Conservation (phyloP, 2,113 vertebrate species). For the Callaeas wilsoni region DNA sequence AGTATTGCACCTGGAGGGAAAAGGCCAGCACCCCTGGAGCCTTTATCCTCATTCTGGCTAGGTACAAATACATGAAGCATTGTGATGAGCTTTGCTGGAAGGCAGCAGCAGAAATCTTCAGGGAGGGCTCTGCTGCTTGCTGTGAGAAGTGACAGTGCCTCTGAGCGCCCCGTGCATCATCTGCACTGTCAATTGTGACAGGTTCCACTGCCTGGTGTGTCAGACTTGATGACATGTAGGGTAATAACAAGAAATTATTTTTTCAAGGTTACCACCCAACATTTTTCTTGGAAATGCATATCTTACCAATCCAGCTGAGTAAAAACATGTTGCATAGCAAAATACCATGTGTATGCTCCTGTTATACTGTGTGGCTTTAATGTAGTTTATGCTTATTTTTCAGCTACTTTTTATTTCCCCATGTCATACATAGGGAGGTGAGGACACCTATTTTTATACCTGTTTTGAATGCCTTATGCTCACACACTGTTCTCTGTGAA, state of each 20-base stretch:
- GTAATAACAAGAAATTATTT: background rate
- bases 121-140: background rate
- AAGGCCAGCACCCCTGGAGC: background rate
- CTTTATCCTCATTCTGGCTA: background rate
- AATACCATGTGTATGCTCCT: background rate
- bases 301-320: background rate
- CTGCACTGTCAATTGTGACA: background rate
- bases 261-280: background rate
- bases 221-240: background rate
- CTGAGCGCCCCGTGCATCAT: background rate
- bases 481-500: background rate
- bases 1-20: background rate
- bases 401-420: background rate
- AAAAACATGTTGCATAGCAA: background rate
- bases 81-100: slow-evolving; percentile 1
- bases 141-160: background rate
- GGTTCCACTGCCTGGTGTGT: background rate
- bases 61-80: background rate
- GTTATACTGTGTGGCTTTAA: background rate
- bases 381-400: background rate
- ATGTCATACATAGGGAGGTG: background rate
- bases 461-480: background rate
- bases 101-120: background rate
- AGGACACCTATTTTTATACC: background rate
- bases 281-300: background rate